Conservation (phyloP, 2,888 invertebrate species). For the Calameuta idolon region DNA sequence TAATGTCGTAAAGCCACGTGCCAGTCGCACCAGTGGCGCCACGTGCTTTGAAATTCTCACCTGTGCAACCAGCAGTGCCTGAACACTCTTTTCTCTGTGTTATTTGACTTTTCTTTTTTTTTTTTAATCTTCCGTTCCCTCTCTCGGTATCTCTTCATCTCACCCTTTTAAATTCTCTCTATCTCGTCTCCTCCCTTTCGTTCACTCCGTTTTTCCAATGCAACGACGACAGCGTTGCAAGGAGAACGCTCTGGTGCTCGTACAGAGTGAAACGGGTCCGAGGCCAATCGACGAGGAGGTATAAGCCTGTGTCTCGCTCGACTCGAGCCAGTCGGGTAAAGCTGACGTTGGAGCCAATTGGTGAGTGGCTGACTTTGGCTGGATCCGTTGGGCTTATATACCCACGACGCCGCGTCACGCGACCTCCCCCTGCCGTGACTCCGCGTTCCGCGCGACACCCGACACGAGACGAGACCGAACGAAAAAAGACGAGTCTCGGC, state of each 20-base stretch:
- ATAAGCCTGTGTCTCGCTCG: neutral
- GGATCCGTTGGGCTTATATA: conserved; percentile 53
- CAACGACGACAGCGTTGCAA: neutral
- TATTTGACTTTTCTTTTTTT: neutral
- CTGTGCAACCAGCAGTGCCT: neutral
- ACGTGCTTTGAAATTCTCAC: conserved; percentile 1
- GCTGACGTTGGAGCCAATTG: conserved; percentile 51
- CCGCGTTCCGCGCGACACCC: conserved; percentile 4
- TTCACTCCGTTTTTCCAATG: neutral
- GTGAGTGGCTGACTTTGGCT: conserved; percentile 55
- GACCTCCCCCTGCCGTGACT: conserved; percentile 28
- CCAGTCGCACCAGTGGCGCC: neutral
- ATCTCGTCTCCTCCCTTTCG: neutral
- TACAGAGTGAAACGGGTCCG: neutral
- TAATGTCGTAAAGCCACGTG: neutral
- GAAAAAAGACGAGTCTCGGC: neutral
- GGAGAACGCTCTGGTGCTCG: neutral
- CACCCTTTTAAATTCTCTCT: conserved; percentile 12
- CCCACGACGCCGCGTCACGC: conserved; percentile 48
- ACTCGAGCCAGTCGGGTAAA: neutral
- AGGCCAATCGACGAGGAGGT: neutral
- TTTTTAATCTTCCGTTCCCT: neutral
- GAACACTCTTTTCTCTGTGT: neutral
- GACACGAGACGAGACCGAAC: conserved; percentile 4
- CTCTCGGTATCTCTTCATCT: conserved; percentile 18